Base-by-base conservation (phyloP, 2,113 vertebrate genomes). In the Benthochromis sp. region DNA sequence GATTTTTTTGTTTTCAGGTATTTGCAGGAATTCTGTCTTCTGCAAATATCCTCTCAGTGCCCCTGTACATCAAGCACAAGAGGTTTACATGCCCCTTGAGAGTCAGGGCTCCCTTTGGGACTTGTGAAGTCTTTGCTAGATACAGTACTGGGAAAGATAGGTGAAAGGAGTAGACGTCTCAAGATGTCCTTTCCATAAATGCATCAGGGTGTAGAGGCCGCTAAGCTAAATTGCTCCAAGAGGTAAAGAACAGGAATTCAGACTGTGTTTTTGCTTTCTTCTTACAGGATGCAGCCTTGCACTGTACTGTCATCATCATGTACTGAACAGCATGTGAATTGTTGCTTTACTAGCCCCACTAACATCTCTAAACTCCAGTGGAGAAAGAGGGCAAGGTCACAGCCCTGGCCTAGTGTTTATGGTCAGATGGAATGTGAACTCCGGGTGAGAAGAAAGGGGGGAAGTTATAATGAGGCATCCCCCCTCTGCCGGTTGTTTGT, bases 401-500 rank as follows among this genome's bases (percentile, higher is more conserved):
- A 38, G 90, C 80, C 80, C 31, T 5, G 83, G 82, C 85, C 91
- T 55, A 88, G 93, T 92, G 93, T 91, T 93, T 93, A 84, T 81
- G 91, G 89, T 93, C 91, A 73, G 88, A 81, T 88, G 90, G 94
- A 95, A 96, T 95, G 92, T 94, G 91, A 93, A 91, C 92, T 87
- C 89, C 3, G 87, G 71, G 87, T 88, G 88, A 92, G 90, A 90
- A 84, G 90, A 91, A 86, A 90, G 66, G 76, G 84, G 84, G 81
- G 84, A 89, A 87, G 85, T 92, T 89, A 91, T 94, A 93, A 95
- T 93, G 93, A 93, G 89, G 82, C 89, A 61, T 85, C 86, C 90
- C 93, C 91, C 92, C 92, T 90, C 91, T 88, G 92, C 90, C 36
- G 88, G 83, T 92, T 95, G 93, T 96, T 94, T 95, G 91, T 94